Base-by-base conservation (phyloP, 2,797 vertebrate species). In the Atherinosoma microstoma region DNA sequence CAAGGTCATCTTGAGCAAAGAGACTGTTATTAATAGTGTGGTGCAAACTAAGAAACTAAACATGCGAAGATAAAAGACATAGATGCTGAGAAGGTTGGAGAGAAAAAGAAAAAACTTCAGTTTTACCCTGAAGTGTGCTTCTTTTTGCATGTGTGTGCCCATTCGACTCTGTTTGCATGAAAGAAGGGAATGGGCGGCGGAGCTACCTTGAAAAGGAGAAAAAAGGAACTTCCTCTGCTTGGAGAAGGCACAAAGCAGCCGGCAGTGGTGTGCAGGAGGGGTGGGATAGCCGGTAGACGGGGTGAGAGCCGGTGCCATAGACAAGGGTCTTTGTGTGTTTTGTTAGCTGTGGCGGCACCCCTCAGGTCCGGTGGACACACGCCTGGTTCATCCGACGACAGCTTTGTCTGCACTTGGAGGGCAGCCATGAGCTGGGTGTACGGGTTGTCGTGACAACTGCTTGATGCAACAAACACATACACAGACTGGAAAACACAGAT, bases 391-490 rank as follows among this genome's bases (percentile, higher is more conserved):
- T 72, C 84, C 75, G 70, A 81, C 89, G 58, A 83, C 85, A 85
- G 92, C 92, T 94, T 94, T 94, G 92, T 94, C 78, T 78, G 57
- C 6, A 49, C 80, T 90, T 92, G 92, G 93, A 94, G 79, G 79
- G 78, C 75, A 40, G 89, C 93, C 93, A 93, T 87, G 82, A 92
- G 86, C 62, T 64, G 69, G 85, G 83, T 63, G 61, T 72, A 62
- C 59, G 69, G 81, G 91, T 91, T 90, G 89, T 89, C 82, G 64
- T 90, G 91, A 91, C 90, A 92, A 94, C 91, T 34, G 74, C 53
- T 35, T 51, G 45, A 53, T 0, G 78, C 65, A 74, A 81, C 60
- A 78, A 70, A 81, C 73, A 56, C 27, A 74, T 59, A 56, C 63
- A 60, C 22, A 24, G 0, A n/a, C 8, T 0, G n/a, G 54, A 42